Percentiles rank a stretch among this genome's conserved stretches.
Evolutionary conservation across 2,888 invertebrate genomes (phyloP).

Genomic region (Eristalis tenax): DNA sequence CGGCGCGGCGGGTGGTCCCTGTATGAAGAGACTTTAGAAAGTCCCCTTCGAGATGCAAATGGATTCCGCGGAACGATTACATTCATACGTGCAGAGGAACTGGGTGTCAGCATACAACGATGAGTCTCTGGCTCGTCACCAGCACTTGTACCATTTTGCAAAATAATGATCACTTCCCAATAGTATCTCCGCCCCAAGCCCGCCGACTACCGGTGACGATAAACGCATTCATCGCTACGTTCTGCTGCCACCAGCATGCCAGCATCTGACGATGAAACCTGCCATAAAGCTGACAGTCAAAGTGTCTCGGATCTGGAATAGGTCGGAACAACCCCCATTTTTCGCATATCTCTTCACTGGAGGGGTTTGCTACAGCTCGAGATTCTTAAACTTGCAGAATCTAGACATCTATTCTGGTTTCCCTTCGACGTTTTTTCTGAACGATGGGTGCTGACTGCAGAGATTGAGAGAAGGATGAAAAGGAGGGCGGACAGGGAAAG

Average conservation of each 20-base stretch:
- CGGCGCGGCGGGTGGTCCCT: not conserved
- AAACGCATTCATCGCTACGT: constrained; percentile 63
- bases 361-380: not conserved
- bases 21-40: constrained; percentile 44
- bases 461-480: constrained; percentile 2
- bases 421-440: constrained; percentile 46
- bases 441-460: constrained; percentile 9
- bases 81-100: constrained; percentile 62
- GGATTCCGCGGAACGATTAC: constrained; percentile 67
- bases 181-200: not conserved
- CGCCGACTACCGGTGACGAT: constrained; percentile 44
- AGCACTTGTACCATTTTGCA: constrained; percentile 34
- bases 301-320: constrained; percentile 61
- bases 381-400: constrained; percentile 43
- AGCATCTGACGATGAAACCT: constrained; percentile 50
- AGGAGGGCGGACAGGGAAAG: constrained; percentile 13
- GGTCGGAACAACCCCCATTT: constrained; percentile 31
- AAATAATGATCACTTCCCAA: constrained; percentile 64
- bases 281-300: constrained; percentile 67
- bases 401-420: constrained; percentile 45
- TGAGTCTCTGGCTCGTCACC: constrained; percentile 24
- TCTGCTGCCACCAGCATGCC: constrained; percentile 10
- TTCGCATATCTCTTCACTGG: constrained; percentile 3
- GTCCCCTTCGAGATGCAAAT: constrained; percentile 63
- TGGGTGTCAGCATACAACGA: constrained; percentile 62